phyloP scores from a whole-genome alignment of 1,140 invertebrate genomes.

The Zaprionus africanus region DNA sequence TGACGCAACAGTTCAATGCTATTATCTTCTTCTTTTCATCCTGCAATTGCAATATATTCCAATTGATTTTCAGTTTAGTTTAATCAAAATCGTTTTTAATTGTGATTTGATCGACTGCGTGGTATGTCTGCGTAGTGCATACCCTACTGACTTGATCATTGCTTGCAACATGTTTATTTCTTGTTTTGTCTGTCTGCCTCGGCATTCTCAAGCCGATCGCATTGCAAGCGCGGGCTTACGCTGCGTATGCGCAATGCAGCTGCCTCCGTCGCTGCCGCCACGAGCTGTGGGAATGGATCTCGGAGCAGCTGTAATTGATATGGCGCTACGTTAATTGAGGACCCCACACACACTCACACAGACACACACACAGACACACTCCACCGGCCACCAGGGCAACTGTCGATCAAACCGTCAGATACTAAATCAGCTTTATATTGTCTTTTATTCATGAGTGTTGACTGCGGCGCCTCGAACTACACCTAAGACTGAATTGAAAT shows the following conservation, averaged over 20 bases:
- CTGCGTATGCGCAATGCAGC: slow-evolving; percentile 59
- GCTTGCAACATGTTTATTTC: slow-evolving; percentile 22
- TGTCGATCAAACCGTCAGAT: not conserved
- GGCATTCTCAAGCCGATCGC: slow-evolving; percentile 28
- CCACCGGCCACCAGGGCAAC: not conserved
- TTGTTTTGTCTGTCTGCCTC: slow-evolving; percentile 14
- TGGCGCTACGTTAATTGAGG: slow-evolving; percentile 37
- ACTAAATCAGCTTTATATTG: slow-evolving; percentile 1
- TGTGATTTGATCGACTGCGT: not conserved
- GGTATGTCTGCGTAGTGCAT: not conserved
- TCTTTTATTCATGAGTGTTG: not conserved
- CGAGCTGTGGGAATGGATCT: slow-evolving; percentile 49
- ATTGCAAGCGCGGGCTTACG: slow-evolving; percentile 30
- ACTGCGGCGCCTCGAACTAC: not conserved
- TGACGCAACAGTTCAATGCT: no score
- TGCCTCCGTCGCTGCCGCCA: slow-evolving; percentile 19
- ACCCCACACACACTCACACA: slow-evolving; percentile 27
- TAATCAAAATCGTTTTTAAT: not conserved
- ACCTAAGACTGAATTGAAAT: not conserved
- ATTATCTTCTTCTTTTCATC: no score
- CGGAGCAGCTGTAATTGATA: slow-evolving; percentile 53
- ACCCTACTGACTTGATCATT: not conserved
- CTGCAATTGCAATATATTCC: no score
- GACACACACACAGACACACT: slow-evolving; percentile 5
- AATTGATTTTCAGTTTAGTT: no score